Evolutionary conservation across 92 coral and sea anemone genomes (phyloP).

Genomic region (Epizoanthus ramosus): DNA sequence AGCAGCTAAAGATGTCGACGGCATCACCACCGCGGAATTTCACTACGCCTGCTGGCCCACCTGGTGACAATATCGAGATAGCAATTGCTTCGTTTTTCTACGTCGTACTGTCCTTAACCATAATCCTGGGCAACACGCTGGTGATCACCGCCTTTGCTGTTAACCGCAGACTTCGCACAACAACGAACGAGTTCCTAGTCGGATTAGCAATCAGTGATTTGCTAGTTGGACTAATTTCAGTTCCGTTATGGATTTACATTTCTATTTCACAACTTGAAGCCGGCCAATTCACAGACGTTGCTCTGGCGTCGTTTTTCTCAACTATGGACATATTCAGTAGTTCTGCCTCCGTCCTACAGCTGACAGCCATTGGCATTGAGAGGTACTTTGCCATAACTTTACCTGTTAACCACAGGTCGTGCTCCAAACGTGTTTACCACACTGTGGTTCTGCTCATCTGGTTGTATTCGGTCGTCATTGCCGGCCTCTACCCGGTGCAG

Average conservation of each 20-base stretch:
- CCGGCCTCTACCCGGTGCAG: conserved; percentile 62
- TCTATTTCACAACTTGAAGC: conserved; percentile 47
- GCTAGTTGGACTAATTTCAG: conserved; percentile 49
- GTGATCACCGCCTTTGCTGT: conserved; percentile 48
- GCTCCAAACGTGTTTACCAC: conserved; percentile 54
- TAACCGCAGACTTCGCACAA: conserved; percentile 43
- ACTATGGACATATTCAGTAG: conserved; percentile 81
- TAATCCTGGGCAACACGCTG: conserved; percentile 50
- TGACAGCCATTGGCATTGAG: conserved; percentile 73
- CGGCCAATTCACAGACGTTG: conserved; percentile 32
- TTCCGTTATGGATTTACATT: conserved; percentile 60
- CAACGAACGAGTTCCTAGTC: conserved; percentile 48
- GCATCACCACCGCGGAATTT: too few relatives aligned
- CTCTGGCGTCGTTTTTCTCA: conserved; percentile 54
- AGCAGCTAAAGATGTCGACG: too few relatives aligned
- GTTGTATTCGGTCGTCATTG: conserved; percentile 65
- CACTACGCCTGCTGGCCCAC: background rate
- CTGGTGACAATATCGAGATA: conserved; percentile 35
- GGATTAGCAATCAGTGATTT: conserved; percentile 59
- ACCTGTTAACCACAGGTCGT: conserved; percentile 58
- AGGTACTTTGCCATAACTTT: conserved; percentile 66
- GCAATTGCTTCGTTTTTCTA: conserved; percentile 42
- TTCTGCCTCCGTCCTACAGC: conserved; percentile 72
- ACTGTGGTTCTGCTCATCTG: conserved; percentile 54
- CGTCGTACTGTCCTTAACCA: conserved; percentile 46